A percentile compares a stretch with the other conserved stretches of the same genome.
Evolutionary conservation across 2,113 vertebrate species (phyloP).

Genomic region (Mixornis gularis): DNA sequence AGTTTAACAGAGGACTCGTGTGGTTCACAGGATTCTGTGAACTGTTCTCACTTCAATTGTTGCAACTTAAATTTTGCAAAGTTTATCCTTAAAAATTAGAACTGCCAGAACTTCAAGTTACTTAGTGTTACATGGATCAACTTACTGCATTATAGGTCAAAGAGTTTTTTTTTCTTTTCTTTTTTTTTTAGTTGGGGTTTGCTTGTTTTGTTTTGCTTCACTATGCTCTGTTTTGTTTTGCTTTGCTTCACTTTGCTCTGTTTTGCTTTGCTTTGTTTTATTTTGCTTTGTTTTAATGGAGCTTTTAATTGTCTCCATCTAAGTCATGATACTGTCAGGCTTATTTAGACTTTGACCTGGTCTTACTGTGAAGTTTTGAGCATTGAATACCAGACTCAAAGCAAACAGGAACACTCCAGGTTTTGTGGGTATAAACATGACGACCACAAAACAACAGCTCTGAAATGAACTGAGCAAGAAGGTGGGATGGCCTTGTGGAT

Average conservation of each 20-base stretch:
- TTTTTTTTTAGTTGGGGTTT: no score
- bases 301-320: not conserved
- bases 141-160: not conserved
- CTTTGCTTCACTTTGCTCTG: not conserved
- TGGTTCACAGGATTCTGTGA: not conserved
- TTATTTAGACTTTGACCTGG: not conserved
- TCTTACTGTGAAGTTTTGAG: not conserved
- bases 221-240: no score
- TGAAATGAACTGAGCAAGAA: not conserved
- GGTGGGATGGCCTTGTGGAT: not conserved
- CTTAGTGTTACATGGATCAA: not conserved
- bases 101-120: not conserved
- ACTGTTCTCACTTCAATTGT: not conserved
- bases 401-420: not conserved
- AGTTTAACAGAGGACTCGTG: not conserved
- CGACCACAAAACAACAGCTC: not conserved
- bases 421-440: not conserved
- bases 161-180: fast-evolving
- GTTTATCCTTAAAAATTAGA: not conserved
- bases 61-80: not conserved
- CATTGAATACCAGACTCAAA: not conserved
- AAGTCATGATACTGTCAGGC: not conserved
- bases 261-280: no score
- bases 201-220: no score
- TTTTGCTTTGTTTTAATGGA: not conserved